Base-by-base conservation (phyloP, 1,140 invertebrate genomes). In the Conus ventricosus region DNA sequence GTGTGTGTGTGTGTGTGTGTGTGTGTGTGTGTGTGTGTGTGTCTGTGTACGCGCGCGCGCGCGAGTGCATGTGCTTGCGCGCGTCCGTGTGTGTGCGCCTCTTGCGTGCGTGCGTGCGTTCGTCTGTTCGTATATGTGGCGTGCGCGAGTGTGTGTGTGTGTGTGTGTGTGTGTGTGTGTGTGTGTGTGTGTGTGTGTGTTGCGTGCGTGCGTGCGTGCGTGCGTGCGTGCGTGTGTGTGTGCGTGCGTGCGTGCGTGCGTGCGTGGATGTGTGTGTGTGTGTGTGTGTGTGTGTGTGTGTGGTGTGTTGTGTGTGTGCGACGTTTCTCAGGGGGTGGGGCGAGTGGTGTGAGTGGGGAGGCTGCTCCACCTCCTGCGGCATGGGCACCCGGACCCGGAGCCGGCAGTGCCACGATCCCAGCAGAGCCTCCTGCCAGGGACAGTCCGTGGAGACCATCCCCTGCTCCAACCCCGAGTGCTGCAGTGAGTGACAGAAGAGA, bases 391-490 rank as follows among this genome's bases (percentile, higher is more conserved):
- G 84, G 17, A 82, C 75, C 13, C 60, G 90, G 75, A 86, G 82
- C 20, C 82, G 91, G 60, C 13, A 60, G 17, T 92, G 91, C 87
- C 81, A 80, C 87, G 85, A 88, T 25, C 90, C 90, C 39, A 91
- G 91, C 15, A 94, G 94, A 1, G 86, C 84, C 54, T 55, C 80
- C 13, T 95, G 94, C 91, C 82, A 84, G 53, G 94, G 94, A 2
- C 71, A 60, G 15, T 39, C 75, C 0, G 55, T 80, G 1, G 93
- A 94, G 53, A 89, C 83, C 11, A 86, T 81, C 57, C 27, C 91
- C 13, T 94, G 94, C 91, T 15, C 27, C 4, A 39, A 51, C 0
- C 63, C n/a, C 0, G 20, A n/a, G 3, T 87, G 75, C 76, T 87
- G 86, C 20, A 17, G 86, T 87, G 60, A 87, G 86, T 87, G 57